Base-by-base conservation (phyloP, 1,140 invertebrate genomes). In the Sesamia nonagrioides region DNA sequence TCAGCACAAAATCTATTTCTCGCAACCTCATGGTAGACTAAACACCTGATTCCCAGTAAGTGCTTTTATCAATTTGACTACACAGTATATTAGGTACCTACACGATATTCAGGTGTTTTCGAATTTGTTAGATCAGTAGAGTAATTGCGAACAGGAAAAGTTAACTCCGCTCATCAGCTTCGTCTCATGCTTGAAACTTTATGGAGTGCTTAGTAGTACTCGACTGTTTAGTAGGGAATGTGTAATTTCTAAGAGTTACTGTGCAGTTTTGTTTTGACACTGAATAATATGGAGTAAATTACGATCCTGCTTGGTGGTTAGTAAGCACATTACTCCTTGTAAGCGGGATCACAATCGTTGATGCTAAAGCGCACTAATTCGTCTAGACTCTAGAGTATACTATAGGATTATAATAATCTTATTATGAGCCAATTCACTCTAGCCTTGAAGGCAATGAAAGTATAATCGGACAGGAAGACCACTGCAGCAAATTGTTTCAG, bases 31-130 rank as follows among this genome's bases (percentile, higher is more conserved):
- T 21, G 61, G n/a, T 42, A 42, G 37, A 66, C 61, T 66, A 66
- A 66, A 66, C 37, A 66, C 61, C 61, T 66, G 61, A 66, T 66
- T 66, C 61, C 42, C 37, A 17, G 37, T 66, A 66, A 66, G 17
- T 42, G 61, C 61, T 66, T 66, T 66, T 42, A 66, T 66, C 61
- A 66, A 66, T 66, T 66, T 42, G 8, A 66, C 8, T 18, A 66
- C 37, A 66, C 21, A 66, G 17, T 66, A 13, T 66, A 42, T 72
- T 72, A 56, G 13, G 37, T 54, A n/a, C n/a, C n/a, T n/a, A 37
- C 15, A 35, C 27, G 27, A 42, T 6, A 17, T 66, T 2, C 17
- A 13, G 35, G 6, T 0, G 3, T 0, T 61, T 61, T 35, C 7
- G 13, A 42, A 9, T 66, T 66, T 45, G 61, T 66, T 18, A 45